These are phyloP conservation scores for Mohoua ochrocephala DNA, from an alignment of 2,113 vertebrate species.

Conservation along the genomic window DNA sequence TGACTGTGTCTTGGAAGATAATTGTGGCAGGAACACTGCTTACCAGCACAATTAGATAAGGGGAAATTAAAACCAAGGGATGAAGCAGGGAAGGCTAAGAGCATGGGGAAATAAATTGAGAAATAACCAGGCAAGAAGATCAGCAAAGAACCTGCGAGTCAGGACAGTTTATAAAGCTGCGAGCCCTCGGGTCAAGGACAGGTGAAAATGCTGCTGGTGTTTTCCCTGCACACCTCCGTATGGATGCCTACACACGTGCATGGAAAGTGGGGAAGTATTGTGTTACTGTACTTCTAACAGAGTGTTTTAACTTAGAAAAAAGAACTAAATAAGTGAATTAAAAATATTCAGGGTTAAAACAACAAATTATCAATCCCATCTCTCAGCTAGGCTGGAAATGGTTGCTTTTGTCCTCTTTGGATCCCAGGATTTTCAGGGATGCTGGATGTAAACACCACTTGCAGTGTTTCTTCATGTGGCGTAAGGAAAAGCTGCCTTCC, in stretches of 20 bases:
- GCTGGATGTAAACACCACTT: not conserved
- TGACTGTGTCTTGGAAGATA: not conserved
- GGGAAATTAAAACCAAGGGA: not conserved
- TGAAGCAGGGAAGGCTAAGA: not conserved
- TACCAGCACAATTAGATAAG: not conserved
- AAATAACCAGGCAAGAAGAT: not conserved
- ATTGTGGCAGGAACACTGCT: not conserved
- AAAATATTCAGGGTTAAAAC: not conserved
- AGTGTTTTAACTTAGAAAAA: not conserved
- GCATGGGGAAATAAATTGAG: not conserved
- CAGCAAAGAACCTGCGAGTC: not conserved
- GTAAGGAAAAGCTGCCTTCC: not conserved
- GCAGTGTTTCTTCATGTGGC: not conserved
- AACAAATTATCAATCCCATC: not conserved
- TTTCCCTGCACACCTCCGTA: not conserved
- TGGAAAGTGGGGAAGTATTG: not conserved
- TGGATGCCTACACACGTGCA: rapidly evolving
- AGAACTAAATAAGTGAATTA: not conserved
- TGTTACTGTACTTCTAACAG: not conserved
- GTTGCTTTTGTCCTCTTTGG: not conserved
- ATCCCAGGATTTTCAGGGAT: not conserved
- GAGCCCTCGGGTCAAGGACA: not conserved
- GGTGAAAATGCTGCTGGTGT: not conserved
- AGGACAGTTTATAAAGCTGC: not conserved
- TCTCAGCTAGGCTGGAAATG: not conserved